Percentiles rank a stretch among this genome's conserved stretches.
Evolutionary conservation across 2,888 invertebrate species (phyloP).

Genomic region (Cephus spinipes): DNA sequence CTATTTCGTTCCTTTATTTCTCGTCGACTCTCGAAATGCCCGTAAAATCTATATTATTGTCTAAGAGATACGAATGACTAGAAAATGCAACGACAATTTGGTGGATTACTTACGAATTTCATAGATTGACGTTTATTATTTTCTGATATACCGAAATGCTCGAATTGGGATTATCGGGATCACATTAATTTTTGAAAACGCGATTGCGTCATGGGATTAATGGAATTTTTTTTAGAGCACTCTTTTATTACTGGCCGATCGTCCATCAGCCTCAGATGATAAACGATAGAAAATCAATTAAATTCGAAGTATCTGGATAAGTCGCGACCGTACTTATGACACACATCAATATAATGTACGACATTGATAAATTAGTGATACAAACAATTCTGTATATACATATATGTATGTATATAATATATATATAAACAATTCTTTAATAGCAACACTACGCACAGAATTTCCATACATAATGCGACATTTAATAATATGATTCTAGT

Average conservation of each 20-base stretch:
- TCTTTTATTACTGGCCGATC: background rate
- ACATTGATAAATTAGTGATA: background rate
- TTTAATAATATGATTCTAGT: background rate
- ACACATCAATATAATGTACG: background rate
- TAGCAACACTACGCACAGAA: background rate
- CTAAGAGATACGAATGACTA: background rate
- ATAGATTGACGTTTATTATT: background rate
- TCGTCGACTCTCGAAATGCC: background rate
- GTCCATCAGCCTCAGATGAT: background rate
- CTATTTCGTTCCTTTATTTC: background rate
- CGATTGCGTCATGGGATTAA: background rate
- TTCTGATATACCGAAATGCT: background rate
- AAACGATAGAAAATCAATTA: background rate
- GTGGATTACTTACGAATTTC: background rate
- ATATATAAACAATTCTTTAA: background rate
- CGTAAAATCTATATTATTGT: background rate
- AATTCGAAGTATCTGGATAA: background rate
- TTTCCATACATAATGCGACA: background rate
- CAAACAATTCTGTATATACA: background rate
- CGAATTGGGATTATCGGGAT: background rate
- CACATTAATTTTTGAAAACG: background rate
- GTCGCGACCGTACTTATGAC: background rate
- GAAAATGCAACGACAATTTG: background rate
- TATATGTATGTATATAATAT: background rate
- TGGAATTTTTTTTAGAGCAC: background rate